Percentiles rank a stretch among this genome's conserved stretches.
Conservation (phyloP, 2,888 invertebrate species). For the Chrysotoxum bicinctum region DNA sequence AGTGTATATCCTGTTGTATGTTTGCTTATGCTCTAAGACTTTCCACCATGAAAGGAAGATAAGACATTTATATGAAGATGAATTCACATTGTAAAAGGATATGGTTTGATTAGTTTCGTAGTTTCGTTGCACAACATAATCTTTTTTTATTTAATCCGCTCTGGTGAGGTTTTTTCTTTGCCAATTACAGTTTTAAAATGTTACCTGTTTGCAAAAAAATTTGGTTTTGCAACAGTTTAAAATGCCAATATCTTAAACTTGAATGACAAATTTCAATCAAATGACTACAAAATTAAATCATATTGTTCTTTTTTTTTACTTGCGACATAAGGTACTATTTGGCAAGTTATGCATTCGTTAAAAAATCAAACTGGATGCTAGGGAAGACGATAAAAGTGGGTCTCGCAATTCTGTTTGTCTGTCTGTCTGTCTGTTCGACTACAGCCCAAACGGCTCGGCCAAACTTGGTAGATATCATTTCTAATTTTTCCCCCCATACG, state of each 20-base stretch:
- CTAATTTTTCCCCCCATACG: no score
- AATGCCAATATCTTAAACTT: neutral
- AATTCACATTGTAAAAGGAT: conserved; percentile 16
- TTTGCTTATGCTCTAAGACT: neutral
- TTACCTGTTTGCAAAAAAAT: neutral
- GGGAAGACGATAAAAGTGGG: no score
- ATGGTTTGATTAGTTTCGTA: conserved; percentile 31
- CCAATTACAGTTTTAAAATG: neutral
- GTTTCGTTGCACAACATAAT: neutral
- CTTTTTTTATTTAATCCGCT: neutral
- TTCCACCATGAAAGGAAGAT: conserved; percentile 13
- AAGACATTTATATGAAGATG: conserved; percentile 24
- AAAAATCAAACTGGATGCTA: no score
- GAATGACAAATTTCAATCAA: neutral
- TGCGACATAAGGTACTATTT: no score
- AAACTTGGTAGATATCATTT: no score
- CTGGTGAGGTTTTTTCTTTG: neutral
- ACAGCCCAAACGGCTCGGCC: no score
- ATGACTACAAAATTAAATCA: neutral
- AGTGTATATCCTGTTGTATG: neutral
- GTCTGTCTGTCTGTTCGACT: no score
- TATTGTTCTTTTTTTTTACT: neutral
- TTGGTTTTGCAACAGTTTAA: neutral
- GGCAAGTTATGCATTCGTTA: no score
- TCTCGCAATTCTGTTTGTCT: no score